phyloP scores from a whole-genome alignment of 2,888 invertebrate genomes.

The Endomychus coccineus region DNA sequence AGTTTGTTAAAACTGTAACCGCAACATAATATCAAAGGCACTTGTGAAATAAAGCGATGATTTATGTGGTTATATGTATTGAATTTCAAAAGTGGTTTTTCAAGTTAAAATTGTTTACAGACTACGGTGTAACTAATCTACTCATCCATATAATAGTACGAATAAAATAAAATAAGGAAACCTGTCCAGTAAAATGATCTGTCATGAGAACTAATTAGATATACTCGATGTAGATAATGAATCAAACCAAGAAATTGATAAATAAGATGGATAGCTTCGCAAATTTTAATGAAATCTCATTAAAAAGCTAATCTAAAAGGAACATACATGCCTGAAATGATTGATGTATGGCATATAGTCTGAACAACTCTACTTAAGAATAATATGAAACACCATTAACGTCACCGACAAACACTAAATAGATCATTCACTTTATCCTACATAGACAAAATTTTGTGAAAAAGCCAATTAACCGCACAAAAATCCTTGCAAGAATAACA shows the following conservation, averaged over 20 bases:
- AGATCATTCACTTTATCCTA: too few species aligned
- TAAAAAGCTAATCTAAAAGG: constrained; percentile 28
- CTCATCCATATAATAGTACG: neutral
- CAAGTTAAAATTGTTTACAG: neutral
- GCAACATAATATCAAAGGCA: too few species aligned
- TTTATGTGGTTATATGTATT: too few species aligned
- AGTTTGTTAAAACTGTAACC: too few species aligned
- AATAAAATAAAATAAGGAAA: neutral
- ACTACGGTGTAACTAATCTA: neutral
- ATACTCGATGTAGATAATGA: constrained; percentile 9
- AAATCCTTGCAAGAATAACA: too few species aligned
- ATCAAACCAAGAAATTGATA: constrained; percentile 24
- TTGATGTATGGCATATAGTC: too few species aligned
- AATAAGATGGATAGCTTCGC: constrained; percentile 29
- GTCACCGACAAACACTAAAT: too few species aligned
- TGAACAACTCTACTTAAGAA: too few species aligned
- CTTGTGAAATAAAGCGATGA: too few species aligned
- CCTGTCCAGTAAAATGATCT: neutral
- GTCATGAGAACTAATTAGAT: neutral
- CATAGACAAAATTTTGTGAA: too few species aligned
- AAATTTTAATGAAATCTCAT: constrained; percentile 31
- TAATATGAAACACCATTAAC: too few species aligned
- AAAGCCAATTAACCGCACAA: too few species aligned
- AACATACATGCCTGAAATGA: constrained; percentile 23
- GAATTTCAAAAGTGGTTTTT: constrained; percentile 1